Conservation (phyloP, 2,797 vertebrate genomes). For the Tenualosa thibaudeaui region DNA sequence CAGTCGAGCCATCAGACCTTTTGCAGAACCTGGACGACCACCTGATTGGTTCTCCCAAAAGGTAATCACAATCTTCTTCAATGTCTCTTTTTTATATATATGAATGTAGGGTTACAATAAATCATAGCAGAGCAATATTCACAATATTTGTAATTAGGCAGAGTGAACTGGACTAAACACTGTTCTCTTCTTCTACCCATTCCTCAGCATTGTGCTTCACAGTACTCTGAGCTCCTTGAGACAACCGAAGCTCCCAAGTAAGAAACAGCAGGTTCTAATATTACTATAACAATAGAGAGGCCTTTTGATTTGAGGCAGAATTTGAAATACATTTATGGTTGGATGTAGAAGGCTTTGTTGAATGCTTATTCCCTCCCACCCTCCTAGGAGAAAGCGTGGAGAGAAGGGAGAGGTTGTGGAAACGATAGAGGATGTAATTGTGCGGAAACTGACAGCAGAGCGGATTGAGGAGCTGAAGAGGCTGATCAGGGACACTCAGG, state of each 20-base stretch:
- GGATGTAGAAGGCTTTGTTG: not conserved
- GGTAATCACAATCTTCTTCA: conserved; percentile 62
- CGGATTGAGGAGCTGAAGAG: conserved; percentile 91
- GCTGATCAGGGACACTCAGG: conserved; percentile 92
- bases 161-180: not conserved
- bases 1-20: conserved; percentile 95
- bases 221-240: conserved; percentile 94
- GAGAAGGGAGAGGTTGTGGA: conserved; percentile 95
- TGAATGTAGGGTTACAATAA: not conserved
- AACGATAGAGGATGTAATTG: conserved; percentile 95
- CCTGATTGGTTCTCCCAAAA: conserved; percentile 98
- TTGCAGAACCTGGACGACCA: conserved; percentile 92
- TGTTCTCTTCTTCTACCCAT: conserved; percentile 44
- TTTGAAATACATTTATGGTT: not conserved
- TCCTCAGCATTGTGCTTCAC: conserved; percentile 90
- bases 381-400: conserved; percentile 87
- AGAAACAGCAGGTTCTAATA: conserved; percentile 58
- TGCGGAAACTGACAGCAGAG: conserved; percentile 90
- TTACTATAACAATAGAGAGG: not conserved
- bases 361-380: not conserved
- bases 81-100: not conserved
- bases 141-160: not conserved
- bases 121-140: not conserved
- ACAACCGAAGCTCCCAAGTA: conserved; percentile 95
- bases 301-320: not conserved